These are phyloP conservation scores for Periplaneta americana DNA, from an alignment of 1,140 invertebrate species.

Conservation along the genomic window DNA sequence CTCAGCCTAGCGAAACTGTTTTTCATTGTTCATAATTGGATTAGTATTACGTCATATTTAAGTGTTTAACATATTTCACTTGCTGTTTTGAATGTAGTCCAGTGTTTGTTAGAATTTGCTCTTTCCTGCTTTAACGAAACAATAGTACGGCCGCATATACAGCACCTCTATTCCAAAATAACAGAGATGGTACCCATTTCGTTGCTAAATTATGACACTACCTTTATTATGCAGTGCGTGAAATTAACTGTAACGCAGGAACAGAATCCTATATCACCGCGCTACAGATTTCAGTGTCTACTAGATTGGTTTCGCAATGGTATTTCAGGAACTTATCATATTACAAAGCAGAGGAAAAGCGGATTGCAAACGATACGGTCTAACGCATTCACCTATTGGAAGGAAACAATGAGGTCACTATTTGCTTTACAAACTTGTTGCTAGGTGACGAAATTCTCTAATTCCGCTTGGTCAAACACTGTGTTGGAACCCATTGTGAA, in stretches of 20 bases:
- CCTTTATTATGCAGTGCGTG: not conserved
- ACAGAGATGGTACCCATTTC: not conserved
- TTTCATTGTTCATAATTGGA: too few relatives aligned
- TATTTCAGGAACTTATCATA: not conserved
- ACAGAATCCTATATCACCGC: not conserved
- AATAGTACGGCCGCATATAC: too few relatives aligned
- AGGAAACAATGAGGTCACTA: not conserved
- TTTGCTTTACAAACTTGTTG: not conserved
- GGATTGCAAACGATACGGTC: not conserved
- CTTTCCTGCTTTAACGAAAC: too few relatives aligned
- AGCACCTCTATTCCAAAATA: too few relatives aligned
- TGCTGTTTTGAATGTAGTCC: too few relatives aligned
- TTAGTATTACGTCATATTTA: too few relatives aligned
- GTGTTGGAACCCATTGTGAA: too few relatives aligned
- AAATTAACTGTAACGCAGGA: not conserved
- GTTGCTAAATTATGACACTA: not conserved
- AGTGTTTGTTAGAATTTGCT: too few relatives aligned
- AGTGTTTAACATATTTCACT: too few relatives aligned
- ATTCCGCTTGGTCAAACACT: not conserved
- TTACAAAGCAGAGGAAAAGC: not conserved
- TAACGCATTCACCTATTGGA: not conserved
- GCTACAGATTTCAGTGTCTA: not conserved
- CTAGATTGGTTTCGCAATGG: not conserved
- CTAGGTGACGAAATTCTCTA: not conserved
- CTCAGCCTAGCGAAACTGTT: too few relatives aligned